Base-by-base conservation (phyloP, 2,888 invertebrate genomes). In the Scaptomyza tumidula region DNA sequence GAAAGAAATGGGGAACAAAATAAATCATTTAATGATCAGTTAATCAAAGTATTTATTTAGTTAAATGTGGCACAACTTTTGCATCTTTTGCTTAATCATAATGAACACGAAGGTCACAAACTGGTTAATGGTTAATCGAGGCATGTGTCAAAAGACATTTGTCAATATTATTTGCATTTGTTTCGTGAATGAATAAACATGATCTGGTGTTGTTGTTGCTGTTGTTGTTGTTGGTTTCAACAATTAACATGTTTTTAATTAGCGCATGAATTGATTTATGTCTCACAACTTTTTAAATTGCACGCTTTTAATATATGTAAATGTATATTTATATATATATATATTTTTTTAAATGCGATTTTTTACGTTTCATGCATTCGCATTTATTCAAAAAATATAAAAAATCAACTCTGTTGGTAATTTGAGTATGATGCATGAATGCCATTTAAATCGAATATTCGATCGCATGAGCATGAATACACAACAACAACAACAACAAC, bases 171-270 rank as follows among this genome's bases (percentile, higher is more conserved):
- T 62, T 67, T 71, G 45, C 44, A 35, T 53, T 65, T 19, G 59
- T 50, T 52, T 62, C 70, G 46, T 67, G 63, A 72, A 72, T 72
- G 77, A 72, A 72, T 77, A 67, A 67, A 75, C 57, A 45, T 73
- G 35, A 75, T 75, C 76, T 57, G 33, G 4, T 33, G 33, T 3
- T 33, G 33, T 45, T 48, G 7, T 27, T 27, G n/a, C 29, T 54
- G 1, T 31, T 62, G 19, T 63, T 31, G n/a, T n/a, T 39, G 41
- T 44, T 43, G 6, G 13, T 48, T 39, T 39, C 6, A 72, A 77
- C 75, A 78, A 78, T 82, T 71, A 86, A 86, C 78, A 75, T 82
- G 81, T 67, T 84, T 75, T 82, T 86, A 82, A 86, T 84, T 86
- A 81, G 77, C 70, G 56, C 70, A 71, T 58, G 48, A 71, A 73